phyloP scores from a whole-genome alignment of 2,888 invertebrate species.

The Flabesymbios commensalis region DNA sequence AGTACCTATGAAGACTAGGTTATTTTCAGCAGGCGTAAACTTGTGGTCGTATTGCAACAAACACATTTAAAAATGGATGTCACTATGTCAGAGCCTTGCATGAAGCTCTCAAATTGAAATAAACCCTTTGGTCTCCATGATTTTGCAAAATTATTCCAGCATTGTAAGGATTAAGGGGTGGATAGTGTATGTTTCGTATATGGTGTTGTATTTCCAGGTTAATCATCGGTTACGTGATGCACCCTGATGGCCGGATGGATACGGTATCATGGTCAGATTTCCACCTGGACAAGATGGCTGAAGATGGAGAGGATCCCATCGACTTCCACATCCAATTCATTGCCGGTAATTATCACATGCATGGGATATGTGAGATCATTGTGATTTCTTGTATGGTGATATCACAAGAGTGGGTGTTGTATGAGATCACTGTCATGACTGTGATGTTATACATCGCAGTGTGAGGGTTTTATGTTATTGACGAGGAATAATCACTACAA shows the following conservation, averaged over 20 bases:
- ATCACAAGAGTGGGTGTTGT: neutral
- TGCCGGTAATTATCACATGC: slow-evolving; percentile 43
- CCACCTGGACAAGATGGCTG: slow-evolving; percentile 49
- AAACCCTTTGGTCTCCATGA: too few species aligned
- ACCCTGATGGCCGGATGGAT: slow-evolving; percentile 50
- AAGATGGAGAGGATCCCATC: slow-evolving; percentile 49
- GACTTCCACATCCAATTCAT: slow-evolving; percentile 45
- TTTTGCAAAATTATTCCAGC: too few species aligned
- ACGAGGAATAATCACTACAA: too few species aligned
- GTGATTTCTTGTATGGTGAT: neutral
- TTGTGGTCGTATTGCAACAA: too few species aligned
- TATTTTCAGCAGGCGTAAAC: too few species aligned
- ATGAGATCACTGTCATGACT: neutral
- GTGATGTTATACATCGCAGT: neutral
- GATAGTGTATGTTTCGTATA: too few species aligned
- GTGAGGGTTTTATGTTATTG: neutral
- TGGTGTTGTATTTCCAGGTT: slow-evolving; percentile 39
- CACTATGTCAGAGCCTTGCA: too few species aligned
- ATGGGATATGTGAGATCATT: neutral
- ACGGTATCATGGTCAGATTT: slow-evolving; percentile 48
- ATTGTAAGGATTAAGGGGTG: too few species aligned
- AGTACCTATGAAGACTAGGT: too few species aligned
- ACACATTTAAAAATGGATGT: too few species aligned
- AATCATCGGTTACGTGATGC: slow-evolving; percentile 53
- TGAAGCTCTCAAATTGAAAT: too few species aligned